These are phyloP conservation scores for Himalopsyche kuldschensis DNA, from an alignment of 2,888 invertebrate species.

Conservation along the genomic window DNA sequence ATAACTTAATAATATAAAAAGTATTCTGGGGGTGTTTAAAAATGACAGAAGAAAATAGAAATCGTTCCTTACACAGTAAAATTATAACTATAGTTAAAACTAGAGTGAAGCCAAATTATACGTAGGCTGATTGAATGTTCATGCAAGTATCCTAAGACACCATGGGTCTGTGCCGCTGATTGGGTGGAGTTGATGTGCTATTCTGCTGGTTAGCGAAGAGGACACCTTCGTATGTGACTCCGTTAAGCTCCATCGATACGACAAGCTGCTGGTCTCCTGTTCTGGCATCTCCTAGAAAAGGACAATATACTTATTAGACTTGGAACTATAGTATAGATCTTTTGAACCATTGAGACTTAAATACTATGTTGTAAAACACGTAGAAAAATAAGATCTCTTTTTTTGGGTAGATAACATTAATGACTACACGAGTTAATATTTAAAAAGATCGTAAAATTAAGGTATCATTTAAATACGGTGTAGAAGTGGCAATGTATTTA, in stretches of 20 bases:
- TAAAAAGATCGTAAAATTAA: too few relatives aligned
- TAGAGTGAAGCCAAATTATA: constrained; percentile 2
- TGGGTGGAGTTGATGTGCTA: constrained; percentile 40
- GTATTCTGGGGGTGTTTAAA: too few relatives aligned
- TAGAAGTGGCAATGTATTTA: too few relatives aligned
- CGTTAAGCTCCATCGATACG: constrained; percentile 95
- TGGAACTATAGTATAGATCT: background rate
- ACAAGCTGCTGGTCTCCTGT: constrained; percentile 87
- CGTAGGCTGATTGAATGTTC: constrained; percentile 4
- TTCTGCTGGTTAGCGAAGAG: constrained; percentile 69
- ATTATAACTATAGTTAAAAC: background rate
- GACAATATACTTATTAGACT: background rate
- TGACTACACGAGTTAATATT: too few relatives aligned
- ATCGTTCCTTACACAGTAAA: constrained; percentile 6
- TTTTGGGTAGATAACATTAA: too few relatives aligned
- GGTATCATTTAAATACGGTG: too few relatives aligned
- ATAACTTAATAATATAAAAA: too few relatives aligned
- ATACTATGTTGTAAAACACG: too few relatives aligned
- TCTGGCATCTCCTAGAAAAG: constrained; percentile 72
- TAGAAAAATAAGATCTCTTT: too few relatives aligned
- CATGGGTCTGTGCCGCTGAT: constrained; percentile 50
- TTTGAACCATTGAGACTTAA: background rate
- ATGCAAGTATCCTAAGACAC: constrained; percentile 48
- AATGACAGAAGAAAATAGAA: background rate
- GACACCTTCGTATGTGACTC: constrained; percentile 93